Base-by-base conservation (phyloP, 1,140 invertebrate genomes). In the Centruroides vittatus region DNA sequence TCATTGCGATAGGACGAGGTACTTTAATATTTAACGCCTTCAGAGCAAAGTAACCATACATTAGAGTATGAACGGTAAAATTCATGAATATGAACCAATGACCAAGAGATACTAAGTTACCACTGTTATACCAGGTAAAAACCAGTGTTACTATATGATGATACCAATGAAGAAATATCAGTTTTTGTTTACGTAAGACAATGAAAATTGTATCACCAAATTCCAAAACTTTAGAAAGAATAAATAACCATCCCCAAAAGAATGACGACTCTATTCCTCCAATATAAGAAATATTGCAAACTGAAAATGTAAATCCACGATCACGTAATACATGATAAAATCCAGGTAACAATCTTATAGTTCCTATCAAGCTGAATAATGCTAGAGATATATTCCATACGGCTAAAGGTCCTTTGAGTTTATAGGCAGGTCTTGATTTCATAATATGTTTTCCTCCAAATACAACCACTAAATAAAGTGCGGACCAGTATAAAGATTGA, bases 81-180 rank as follows among this genome's bases (percentile, higher is more conserved):
- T 99, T 98, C 88, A 99, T 96, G 13, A 93, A 88, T 70, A 98
- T 89, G 75, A 95, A 98, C 94, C 95, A 98, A 54, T 92, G 80
- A 53, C 91, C 95, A 7, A 91, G 89, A n/a, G 93, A 86, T 10
- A 92, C 95, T 78, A 94, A 93, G 73, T 98, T 92, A 11, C 88
- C 87, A 76, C 96, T 98, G 5, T 89, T 93, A 78, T 94, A 98
- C 94, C 94, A 98, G 4, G 88, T 88, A 76, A 98, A 98, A 35
- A 98, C 80, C 35, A 98, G 80, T 5, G 82, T 82, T 23, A 79
- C 80, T 10, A 83, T 76, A 69, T 83, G 82, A 68, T 83, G 82
- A 67, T 83, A 83, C 92, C 92, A 95, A 74, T 98, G 94, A 3
- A 98, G 81, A 75, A 98, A 98, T 69, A 98, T 98, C n/a, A 99